Evolutionary conservation across 2,113 vertebrate species (phyloP).

Genomic region (Strix aluco): DNA sequence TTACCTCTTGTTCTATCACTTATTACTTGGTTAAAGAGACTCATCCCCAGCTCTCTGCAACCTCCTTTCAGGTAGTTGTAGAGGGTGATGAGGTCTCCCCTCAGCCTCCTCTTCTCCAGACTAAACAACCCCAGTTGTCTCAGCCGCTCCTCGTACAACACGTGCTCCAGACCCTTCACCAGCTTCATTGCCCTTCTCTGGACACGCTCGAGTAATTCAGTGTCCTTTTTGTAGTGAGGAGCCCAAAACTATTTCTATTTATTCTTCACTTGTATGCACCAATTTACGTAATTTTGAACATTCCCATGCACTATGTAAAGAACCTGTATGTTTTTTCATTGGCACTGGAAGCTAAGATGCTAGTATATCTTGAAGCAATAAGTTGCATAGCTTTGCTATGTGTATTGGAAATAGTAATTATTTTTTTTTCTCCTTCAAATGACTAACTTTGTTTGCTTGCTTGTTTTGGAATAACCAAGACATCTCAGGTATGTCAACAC

Average conservation of each 20-base stretch:
- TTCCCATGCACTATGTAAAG: not conserved
- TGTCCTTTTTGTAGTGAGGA: no score
- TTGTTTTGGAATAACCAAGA: slow-evolving; percentile 1
- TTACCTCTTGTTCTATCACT: no score
- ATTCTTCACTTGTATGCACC: not conserved
- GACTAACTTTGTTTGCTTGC: not conserved
- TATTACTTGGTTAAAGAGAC: no score
- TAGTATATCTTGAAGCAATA: not conserved
- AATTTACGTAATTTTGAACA: not conserved
- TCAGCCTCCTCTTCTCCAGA: no score
- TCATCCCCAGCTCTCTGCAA: no score
- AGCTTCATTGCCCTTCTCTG: no score
- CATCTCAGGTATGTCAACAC: not conserved
- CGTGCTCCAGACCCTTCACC: no score
- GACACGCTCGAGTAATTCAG: no score
- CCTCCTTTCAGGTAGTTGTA: no score
- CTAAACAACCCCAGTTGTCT: no score
- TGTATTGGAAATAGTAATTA: not conserved
- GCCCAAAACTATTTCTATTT: not conserved
- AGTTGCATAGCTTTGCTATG: not conserved
- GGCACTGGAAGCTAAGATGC: not conserved
- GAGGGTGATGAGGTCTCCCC: no score
- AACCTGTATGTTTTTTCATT: not conserved
- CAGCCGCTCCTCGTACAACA: no score
- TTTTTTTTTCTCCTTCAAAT: not conserved